Conservation (phyloP, 2,113 vertebrate species). For the Pygoscelis antarcticus region DNA sequence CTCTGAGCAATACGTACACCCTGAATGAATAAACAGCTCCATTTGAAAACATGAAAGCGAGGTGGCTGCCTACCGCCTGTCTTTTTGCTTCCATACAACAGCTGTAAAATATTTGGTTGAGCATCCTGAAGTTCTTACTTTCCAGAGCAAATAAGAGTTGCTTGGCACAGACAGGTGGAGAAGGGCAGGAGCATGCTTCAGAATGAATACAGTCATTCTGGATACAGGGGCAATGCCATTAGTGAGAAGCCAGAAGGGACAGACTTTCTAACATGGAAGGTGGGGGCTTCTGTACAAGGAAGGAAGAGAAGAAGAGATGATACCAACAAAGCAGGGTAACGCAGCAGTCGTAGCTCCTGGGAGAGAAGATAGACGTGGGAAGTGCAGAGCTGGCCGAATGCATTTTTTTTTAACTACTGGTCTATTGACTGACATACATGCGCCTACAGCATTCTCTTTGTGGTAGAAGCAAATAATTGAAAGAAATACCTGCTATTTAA, state of each 20-base stretch:
- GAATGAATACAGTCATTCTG: neutral
- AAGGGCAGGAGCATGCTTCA: neutral
- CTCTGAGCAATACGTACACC: neutral
- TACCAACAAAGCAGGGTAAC: neutral
- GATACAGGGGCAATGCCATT: neutral
- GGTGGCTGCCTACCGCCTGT: neutral
- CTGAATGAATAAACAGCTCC: neutral
- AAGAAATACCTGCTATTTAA: neutral
- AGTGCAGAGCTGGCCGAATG: neutral
- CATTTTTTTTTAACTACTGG: neutral
- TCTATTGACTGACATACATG: neutral
- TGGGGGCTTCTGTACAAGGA: neutral
- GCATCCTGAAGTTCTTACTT: neutral
- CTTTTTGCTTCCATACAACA: neutral
- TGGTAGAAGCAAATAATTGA: neutral
- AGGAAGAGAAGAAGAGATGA: neutral
- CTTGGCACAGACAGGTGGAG: neutral
- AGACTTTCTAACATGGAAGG: neutral
- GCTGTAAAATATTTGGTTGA: neutral
- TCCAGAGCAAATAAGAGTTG: neutral
- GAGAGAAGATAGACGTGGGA: neutral
- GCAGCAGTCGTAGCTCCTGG: neutral
- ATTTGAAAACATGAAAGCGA: neutral
- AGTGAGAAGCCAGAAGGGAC: neutral
- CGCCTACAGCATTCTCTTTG: neutral